Percentiles rank a stretch among this genome's conserved stretches.
These are phyloP conservation scores for Cheilosia vulpina DNA, from an alignment of 2,888 invertebrate genomes.

Conservation along the genomic window DNA sequence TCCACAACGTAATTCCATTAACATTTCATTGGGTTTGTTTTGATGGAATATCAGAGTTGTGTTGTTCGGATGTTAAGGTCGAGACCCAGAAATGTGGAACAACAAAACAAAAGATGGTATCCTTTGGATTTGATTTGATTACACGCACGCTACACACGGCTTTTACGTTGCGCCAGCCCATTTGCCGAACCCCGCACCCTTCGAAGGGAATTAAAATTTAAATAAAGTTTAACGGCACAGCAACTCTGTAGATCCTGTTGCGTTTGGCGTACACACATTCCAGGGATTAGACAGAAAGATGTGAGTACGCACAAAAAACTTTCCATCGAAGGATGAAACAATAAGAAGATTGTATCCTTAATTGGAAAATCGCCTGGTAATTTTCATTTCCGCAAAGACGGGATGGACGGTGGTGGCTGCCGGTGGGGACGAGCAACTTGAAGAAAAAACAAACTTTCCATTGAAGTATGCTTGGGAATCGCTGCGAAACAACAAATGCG, in stretches of 20 bases:
- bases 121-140: conserved; percentile 73
- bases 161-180: neutral
- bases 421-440: neutral
- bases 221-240: conserved; percentile 71
- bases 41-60: conserved; percentile 64
- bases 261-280: conserved; percentile 41
- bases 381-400: conserved; percentile 65
- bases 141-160: conserved; percentile 57
- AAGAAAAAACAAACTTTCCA: conserved; percentile 35
- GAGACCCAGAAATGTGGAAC: conserved; percentile 68
- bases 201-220: conserved; percentile 71
- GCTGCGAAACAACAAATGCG: conserved; percentile 49
- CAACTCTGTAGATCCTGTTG: conserved; percentile 48
- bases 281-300: conserved; percentile 49
- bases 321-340: conserved; percentile 59
- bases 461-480: conserved; percentile 68
- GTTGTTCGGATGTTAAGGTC: conserved; percentile 47
- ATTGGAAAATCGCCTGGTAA: conserved; percentile 75
- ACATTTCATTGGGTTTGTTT: conserved; percentile 74
- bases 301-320: conserved; percentile 26
- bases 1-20: conserved; percentile 70
- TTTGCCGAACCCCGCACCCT: conserved; percentile 9
- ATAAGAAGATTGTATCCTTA: conserved; percentile 74
- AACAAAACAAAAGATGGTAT: conserved; percentile 68
- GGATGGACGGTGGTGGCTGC: neutral